These are phyloP conservation scores for Meda fulgida DNA, from an alignment of 2,797 vertebrate genomes.

Conservation along the genomic window DNA sequence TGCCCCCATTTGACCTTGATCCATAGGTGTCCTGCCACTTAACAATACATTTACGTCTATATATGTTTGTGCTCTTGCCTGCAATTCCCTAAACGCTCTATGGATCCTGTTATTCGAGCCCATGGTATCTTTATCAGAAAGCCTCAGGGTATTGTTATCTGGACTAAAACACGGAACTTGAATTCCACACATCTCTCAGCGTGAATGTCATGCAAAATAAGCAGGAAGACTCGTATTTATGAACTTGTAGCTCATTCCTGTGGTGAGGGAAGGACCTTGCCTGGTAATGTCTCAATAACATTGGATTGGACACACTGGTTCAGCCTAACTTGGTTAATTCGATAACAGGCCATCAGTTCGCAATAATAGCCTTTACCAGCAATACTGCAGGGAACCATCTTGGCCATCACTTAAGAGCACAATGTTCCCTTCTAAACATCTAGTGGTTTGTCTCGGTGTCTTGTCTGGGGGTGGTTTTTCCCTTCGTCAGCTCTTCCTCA, in stretches of 20 bases:
- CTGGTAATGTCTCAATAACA: slow-evolving; percentile 20
- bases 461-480: background rate
- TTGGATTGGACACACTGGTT: slow-evolving; percentile 17
- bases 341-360: slow-evolving; percentile 4
- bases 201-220: slow-evolving; percentile 10
- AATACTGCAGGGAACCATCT: background rate
- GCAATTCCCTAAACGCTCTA: background rate
- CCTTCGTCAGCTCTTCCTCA: slow-evolving; percentile 37
- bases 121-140: slow-evolving; percentile 16
- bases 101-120: slow-evolving; percentile 25
- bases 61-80: background rate
- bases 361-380: slow-evolving; percentile 36
- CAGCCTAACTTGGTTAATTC: background rate
- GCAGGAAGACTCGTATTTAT: background rate
- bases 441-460: slow-evolving; percentile 9
- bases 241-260: slow-evolving; percentile 29
- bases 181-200: slow-evolving; percentile 27
- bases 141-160: slow-evolving; percentile 22
- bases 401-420: slow-evolving; percentile 10
- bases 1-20: slow-evolving; percentile 49
- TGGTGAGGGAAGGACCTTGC: slow-evolving; percentile 27
- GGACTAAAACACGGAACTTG: background rate
- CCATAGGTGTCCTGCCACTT: slow-evolving; percentile 39
- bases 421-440: slow-evolving; percentile 28
- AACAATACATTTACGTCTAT: slow-evolving; percentile 23